These are phyloP conservation scores for Pycnomerus fuliginosus DNA, from an alignment of 2,888 invertebrate genomes.

Conservation along the genomic window DNA sequence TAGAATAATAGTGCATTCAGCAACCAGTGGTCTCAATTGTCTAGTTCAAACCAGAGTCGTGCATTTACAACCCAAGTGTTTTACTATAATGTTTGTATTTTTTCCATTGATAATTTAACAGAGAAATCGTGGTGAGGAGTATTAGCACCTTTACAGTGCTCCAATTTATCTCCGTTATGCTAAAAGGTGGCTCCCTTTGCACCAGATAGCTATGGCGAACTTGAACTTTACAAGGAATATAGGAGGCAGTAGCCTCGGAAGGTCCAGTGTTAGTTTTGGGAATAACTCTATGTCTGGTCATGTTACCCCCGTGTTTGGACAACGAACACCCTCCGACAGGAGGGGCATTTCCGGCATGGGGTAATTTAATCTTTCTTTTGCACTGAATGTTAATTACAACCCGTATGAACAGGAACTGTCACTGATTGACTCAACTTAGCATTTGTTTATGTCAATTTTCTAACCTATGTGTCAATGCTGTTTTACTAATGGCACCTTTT, in stretches of 20 bases:
- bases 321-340: constrained; percentile 76
- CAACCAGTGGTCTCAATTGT: constrained; percentile 33
- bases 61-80: constrained; percentile 40
- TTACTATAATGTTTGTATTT: constrained; percentile 45
- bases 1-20: constrained; percentile 17
- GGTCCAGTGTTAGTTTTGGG: constrained; percentile 65
- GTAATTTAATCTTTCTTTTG: constrained; percentile 47
- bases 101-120: constrained; percentile 41
- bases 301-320: constrained; percentile 79
- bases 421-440: neutral
- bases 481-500: constrained; percentile 20
- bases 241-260: constrained; percentile 72
- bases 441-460: constrained; percentile 16
- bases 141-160: constrained; percentile 10
- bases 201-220: constrained; percentile 81
- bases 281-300: constrained; percentile 71
- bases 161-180: constrained; percentile 46
- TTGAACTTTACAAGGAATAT: constrained; percentile 90
- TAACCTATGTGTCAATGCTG: constrained; percentile 17
- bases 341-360: constrained; percentile 59
- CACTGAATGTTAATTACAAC: constrained; percentile 2
- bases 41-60: constrained; percentile 28
- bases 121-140: constrained; percentile 30
- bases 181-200: constrained; percentile 41
- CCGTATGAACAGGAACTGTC: neutral